Evolutionary conservation across 2,797 vertebrate species (phyloP).

Genomic region (Tapirus indicus): DNA sequence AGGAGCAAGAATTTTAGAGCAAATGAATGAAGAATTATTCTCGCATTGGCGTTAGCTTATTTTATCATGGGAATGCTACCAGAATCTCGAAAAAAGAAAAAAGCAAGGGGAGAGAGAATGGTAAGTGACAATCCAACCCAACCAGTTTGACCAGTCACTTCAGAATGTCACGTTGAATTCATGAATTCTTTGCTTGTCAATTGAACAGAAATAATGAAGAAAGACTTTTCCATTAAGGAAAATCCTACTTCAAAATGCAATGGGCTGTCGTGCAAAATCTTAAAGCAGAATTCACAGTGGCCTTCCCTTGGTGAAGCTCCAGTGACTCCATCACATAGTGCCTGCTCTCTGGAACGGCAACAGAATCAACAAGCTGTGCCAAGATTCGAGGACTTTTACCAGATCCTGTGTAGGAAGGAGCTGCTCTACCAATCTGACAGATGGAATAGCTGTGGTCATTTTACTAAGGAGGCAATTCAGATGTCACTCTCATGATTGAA

Average conservation of each 20-base stretch:
- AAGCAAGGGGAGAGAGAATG: no score
- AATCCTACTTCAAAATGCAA: constrained; percentile 56
- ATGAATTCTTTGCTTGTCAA: constrained; percentile 70
- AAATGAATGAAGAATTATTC: neutral
- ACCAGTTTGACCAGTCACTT: neutral
- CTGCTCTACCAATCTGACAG: neutral
- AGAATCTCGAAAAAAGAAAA: neutral
- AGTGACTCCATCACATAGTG: neutral
- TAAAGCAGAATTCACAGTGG: neutral
- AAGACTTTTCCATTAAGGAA: constrained; percentile 67
- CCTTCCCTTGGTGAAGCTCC: constrained; percentile 12
- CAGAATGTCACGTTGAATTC: constrained; percentile 43
- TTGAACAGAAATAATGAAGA: constrained; percentile 69
- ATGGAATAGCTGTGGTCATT: neutral
- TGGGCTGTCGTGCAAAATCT: constrained; percentile 9
- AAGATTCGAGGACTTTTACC: neutral
- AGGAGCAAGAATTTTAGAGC: neutral
- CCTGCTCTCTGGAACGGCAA: neutral
- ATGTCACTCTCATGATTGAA: neutral
- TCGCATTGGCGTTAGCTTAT: neutral
- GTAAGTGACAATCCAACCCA: neutral
- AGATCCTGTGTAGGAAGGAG: neutral
- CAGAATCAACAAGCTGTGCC: neutral
- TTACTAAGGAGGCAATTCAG: neutral
- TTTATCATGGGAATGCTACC: neutral